A percentile compares a stretch with the other conserved stretches of the same genome.
phyloP scores from a whole-genome alignment of 2,888 invertebrate species.

The Phaedon cochleariae region DNA sequence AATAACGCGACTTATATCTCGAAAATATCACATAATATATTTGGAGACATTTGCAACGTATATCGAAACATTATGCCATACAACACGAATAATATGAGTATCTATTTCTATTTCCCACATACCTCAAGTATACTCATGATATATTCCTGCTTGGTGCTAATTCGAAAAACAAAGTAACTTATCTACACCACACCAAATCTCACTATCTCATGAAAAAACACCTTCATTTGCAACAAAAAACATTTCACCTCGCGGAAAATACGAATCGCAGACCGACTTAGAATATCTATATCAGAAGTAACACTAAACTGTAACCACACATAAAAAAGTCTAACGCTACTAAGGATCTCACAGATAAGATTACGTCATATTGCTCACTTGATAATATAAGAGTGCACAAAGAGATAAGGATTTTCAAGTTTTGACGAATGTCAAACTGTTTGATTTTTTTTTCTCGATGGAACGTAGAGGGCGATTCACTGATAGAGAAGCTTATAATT shows the following conservation, averaged over 20 bases:
- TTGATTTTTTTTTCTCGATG: not conserved
- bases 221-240: not conserved
- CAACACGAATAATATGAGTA: too few species aligned
- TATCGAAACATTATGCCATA: too few species aligned
- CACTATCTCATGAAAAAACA: not conserved
- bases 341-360: conserved; percentile 39
- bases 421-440: conserved; percentile 12
- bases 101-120: too few species aligned
- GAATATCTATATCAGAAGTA: conserved; percentile 18
- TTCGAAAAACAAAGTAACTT: too few species aligned
- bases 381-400: conserved; percentile 32
- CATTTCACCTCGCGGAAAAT: not conserved
- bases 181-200: not conserved
- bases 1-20: too few species aligned
- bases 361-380: conserved; percentile 33
- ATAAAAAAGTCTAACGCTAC: conserved; percentile 32
- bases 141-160: too few species aligned
- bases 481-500: too few species aligned
- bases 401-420: conserved; percentile 28
- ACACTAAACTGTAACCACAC: conserved; percentile 25
- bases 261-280: not conserved
- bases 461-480: not conserved
- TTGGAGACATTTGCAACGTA: too few species aligned
- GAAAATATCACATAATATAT: too few species aligned
- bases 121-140: too few species aligned